phyloP scores from a whole-genome alignment of 2,888 invertebrate genomes.

The Lamproptera curius region DNA sequence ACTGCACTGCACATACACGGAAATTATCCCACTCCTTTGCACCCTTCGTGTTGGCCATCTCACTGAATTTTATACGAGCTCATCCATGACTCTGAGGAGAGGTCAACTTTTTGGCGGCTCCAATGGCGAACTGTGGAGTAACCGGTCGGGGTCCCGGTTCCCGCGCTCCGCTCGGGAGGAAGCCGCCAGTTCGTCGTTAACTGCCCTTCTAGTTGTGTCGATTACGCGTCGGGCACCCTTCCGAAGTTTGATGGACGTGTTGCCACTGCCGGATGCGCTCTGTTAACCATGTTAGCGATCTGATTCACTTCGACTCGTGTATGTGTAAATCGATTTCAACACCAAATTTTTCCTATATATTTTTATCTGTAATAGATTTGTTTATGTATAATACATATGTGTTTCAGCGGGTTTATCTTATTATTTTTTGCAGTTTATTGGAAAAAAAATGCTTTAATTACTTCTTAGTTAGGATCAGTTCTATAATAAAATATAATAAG shows the following conservation, averaged over 20 bases:
- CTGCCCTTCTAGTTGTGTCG: constrained; percentile 72
- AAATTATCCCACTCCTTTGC: constrained; percentile 43
- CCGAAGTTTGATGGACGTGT: constrained; percentile 72
- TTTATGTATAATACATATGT: no score
- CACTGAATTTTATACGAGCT: constrained; percentile 20
- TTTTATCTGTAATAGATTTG: no score
- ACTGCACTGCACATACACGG: constrained; percentile 58
- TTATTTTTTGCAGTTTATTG: no score
- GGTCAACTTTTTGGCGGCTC: constrained; percentile 9
- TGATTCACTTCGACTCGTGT: not conserved
- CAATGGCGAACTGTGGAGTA: constrained; percentile 11
- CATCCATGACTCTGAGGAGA: constrained; percentile 9
- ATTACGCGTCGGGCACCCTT: constrained; percentile 66
- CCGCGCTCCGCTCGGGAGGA: constrained; percentile 64
- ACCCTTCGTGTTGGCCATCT: constrained; percentile 47
- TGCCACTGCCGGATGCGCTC: constrained; percentile 27
- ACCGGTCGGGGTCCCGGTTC: constrained; percentile 32
- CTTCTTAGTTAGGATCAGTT: no score
- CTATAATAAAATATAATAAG: no score
- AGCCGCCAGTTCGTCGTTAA: constrained; percentile 63
- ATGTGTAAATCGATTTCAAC: no score
- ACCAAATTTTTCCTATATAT: no score
- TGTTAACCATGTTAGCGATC: constrained; percentile 22
- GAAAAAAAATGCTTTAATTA: no score
- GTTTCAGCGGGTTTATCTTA: no score